Conservation (phyloP, 2,888 invertebrate genomes). For the Dysmachus trigonus region DNA sequence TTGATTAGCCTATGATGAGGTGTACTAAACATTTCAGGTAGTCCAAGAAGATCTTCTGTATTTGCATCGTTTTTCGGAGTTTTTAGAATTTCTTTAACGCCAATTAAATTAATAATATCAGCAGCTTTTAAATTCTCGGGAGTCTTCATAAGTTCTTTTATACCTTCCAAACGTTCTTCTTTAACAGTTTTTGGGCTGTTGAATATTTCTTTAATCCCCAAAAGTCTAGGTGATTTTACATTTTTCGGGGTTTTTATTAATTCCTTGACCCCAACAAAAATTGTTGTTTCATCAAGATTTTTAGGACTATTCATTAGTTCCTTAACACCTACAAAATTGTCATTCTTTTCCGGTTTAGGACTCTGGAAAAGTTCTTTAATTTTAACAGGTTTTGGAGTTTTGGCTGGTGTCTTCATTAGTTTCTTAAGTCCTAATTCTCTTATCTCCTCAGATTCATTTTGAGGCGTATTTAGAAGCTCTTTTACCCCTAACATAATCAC, state of each 20-base stretch:
- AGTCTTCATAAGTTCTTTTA: neutral
- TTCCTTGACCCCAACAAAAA: neutral
- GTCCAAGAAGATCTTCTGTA: conserved; percentile 15
- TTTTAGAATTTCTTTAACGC: neutral
- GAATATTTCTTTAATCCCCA: neutral
- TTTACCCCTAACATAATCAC: neutral
- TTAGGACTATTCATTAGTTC: neutral
- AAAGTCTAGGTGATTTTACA: neutral
- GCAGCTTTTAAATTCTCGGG: neutral
- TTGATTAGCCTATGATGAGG: neutral
- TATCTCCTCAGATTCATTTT: neutral
- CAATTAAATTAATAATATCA: neutral
- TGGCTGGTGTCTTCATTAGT: neutral
- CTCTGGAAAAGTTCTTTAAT: neutral
- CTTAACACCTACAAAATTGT: neutral
- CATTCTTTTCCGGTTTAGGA: neutral
- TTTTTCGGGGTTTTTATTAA: neutral
- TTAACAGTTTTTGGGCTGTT: neutral
- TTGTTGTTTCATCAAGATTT: neutral
- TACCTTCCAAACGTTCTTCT: neutral
- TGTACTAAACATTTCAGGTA: neutral
- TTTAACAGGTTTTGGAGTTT: neutral
- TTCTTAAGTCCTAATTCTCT: neutral
- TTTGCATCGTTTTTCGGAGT: neutral
- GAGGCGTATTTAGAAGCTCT: neutral